Conservation (phyloP, 2,113 vertebrate genomes). For the Myocastor coypus region DNA sequence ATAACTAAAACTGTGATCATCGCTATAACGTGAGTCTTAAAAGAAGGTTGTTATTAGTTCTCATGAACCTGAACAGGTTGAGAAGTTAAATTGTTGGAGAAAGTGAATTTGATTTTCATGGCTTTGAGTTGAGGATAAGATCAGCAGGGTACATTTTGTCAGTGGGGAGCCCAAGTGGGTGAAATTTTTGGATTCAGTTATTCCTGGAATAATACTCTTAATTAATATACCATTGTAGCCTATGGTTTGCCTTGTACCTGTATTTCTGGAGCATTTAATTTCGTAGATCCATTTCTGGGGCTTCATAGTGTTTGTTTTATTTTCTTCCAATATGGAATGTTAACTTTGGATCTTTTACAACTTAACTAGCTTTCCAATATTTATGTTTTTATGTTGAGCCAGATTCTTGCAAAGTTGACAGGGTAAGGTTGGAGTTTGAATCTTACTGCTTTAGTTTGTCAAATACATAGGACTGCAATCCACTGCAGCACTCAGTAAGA, state of each 20-base stretch:
- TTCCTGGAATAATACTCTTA: background rate
- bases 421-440: background rate
- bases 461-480: background rate
- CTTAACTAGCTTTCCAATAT: background rate
- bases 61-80: background rate
- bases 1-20: background rate
- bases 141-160: background rate
- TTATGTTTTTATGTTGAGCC: background rate
- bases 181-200: background rate
- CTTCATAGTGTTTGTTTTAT: background rate
- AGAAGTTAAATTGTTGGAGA: constrained; percentile 5
- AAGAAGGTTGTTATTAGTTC: background rate
- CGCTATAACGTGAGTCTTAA: background rate
- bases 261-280: constrained; percentile 29
- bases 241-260: background rate
- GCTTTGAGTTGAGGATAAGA: background rate
- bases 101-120: constrained; percentile 7
- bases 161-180: background rate
- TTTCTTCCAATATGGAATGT: background rate
- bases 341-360: background rate
- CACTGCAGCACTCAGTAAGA: background rate
- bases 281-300: background rate
- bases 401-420: background rate
- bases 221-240: background rate
- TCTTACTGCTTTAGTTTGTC: background rate